A percentile compares a stretch with the other conserved stretches of the same genome.
Conservation (phyloP, 2,888 invertebrate genomes). For the Blera fallax region DNA sequence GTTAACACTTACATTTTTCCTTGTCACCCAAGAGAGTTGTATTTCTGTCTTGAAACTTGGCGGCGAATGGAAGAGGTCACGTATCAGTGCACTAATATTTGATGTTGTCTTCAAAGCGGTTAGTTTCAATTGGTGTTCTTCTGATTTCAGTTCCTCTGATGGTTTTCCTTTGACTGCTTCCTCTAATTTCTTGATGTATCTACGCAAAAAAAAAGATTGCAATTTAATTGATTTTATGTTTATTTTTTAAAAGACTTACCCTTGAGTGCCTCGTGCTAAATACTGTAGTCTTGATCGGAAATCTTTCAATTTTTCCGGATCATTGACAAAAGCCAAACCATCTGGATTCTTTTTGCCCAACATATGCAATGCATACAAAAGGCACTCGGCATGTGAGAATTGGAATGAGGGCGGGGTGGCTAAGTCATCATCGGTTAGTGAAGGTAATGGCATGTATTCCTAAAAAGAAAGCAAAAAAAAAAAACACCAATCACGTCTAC, state of each 20-base stretch:
- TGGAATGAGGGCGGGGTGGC: slow-evolving; percentile 90
- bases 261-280: slow-evolving; percentile 95
- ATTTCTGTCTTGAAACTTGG: slow-evolving; percentile 94
- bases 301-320: slow-evolving; percentile 90
- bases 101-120: slow-evolving; percentile 94
- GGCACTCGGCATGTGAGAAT: slow-evolving; percentile 96
- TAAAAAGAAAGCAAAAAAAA: slow-evolving; percentile 79
- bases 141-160: slow-evolving; percentile 87
- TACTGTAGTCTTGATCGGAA: slow-evolving; percentile 94
- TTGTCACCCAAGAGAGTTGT: slow-evolving; percentile 88
- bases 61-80: slow-evolving; percentile 96
- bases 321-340: slow-evolving; percentile 87
- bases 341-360: slow-evolving; percentile 91
- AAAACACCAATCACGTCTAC: neutral
- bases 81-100: slow-evolving; percentile 95
- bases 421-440: slow-evolving; percentile 85
- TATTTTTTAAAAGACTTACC: slow-evolving; percentile 83
- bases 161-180: slow-evolving; percentile 86
- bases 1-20: slow-evolving; percentile 82
- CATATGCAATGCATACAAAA: slow-evolving; percentile 89
- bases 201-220: slow-evolving; percentile 45
- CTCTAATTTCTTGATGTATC: slow-evolving; percentile 81
- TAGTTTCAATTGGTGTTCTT: slow-evolving; percentile 90
- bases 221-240: neutral
- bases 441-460: slow-evolving; percentile 95